These are phyloP conservation scores for Muschampia staudingeri DNA, from an alignment of 2,888 invertebrate genomes.

Conservation along the genomic window DNA sequence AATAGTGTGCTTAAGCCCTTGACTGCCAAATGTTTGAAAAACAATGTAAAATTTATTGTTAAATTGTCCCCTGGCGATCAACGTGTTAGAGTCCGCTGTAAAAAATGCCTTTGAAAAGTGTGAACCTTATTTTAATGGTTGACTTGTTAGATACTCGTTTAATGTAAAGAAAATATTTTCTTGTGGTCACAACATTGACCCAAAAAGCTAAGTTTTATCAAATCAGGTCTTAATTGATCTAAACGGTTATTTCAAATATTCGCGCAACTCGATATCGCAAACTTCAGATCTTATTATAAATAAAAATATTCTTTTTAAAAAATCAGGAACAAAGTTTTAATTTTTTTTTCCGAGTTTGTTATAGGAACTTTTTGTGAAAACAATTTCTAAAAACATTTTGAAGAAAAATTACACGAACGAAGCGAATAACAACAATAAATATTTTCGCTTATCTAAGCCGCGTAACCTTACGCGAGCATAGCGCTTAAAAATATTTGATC, in stretches of 20 bases:
- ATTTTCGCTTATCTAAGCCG: constrained; percentile 35
- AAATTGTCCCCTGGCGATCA: no score
- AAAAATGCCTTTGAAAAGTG: no score
- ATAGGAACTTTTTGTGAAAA: not conserved
- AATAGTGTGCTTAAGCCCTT: no score
- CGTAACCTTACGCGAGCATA: constrained; percentile 20
- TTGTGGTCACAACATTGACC: constrained; percentile 19
- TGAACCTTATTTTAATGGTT: no score
- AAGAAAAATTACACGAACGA: constrained; percentile 34
- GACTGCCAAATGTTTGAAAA: no score
- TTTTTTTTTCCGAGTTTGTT: not conserved
- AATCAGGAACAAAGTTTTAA: not conserved
- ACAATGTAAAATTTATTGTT: no score
- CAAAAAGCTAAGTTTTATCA: constrained; percentile 34
- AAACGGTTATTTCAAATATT: constrained; percentile 20
- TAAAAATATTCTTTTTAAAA: constrained; percentile 5
- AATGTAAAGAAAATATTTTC: not conserved
- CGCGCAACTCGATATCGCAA: not conserved
- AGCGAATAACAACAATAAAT: constrained; percentile 28
- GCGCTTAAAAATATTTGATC: constrained; percentile 14
- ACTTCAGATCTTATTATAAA: not conserved
- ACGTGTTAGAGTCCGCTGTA: no score
- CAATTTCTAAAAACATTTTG: not conserved
- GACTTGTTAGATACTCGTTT: no score
- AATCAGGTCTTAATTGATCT: constrained; percentile 43